Evolutionary conservation across 2,888 invertebrate genomes (phyloP).

Genomic region (Diogma glabrata): DNA sequence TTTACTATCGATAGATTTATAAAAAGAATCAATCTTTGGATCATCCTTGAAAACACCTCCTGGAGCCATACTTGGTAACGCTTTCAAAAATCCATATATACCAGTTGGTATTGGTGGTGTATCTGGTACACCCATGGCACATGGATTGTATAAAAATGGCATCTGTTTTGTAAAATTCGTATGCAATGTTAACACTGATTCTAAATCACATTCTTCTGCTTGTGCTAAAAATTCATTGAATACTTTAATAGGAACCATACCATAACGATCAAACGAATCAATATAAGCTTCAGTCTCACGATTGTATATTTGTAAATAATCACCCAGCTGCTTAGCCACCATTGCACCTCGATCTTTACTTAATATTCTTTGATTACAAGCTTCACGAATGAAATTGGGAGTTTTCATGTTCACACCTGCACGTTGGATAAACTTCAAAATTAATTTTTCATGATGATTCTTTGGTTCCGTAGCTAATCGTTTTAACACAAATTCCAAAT

Average conservation of each 20-base stretch:
- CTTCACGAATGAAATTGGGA: slow-evolving; percentile 50
- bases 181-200: slow-evolving; percentile 31
- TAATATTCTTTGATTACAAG: slow-evolving; percentile 46
- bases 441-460: slow-evolving; percentile 42
- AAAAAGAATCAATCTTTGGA: slow-evolving; percentile 18
- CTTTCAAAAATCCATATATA: slow-evolving; percentile 33
- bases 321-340: slow-evolving; percentile 71
- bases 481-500: slow-evolving; percentile 60
- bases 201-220: slow-evolving; percentile 38
- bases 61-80: slow-evolving; percentile 31
- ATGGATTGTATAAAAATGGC: slow-evolving; percentile 34
- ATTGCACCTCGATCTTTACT: slow-evolving; percentile 74
- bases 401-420: slow-evolving; percentile 59
- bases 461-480: slow-evolving; percentile 43
- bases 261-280: slow-evolving; percentile 55
- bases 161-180: slow-evolving; percentile 34
- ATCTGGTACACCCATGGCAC: slow-evolving; percentile 28
- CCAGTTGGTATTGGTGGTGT: slow-evolving; percentile 37
- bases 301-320: slow-evolving; percentile 73
- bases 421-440: slow-evolving; percentile 63
- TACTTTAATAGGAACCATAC: slow-evolving; percentile 38
- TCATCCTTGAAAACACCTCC: slow-evolving; percentile 15
- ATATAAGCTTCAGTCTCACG: slow-evolving; percentile 68
- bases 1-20: slow-evolving; percentile 15
- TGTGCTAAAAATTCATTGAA: slow-evolving; percentile 48